A percentile compares a stretch with the other conserved stretches of the same genome.
phyloP scores from a whole-genome alignment of 2,113 vertebrate species.

The Nycticebus coucang region DNA sequence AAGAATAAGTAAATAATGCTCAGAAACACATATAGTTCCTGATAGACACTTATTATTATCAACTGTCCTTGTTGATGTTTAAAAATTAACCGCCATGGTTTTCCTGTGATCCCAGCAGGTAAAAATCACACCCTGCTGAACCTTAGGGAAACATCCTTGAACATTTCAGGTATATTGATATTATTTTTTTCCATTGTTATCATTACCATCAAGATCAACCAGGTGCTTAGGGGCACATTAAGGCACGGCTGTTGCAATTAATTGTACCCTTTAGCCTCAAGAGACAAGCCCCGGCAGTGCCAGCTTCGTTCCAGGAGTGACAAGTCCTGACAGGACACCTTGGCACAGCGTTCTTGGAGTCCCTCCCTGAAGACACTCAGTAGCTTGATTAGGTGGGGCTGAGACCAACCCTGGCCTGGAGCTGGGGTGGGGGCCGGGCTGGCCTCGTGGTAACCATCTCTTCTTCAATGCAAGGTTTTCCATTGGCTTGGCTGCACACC shows the following conservation, averaged over 20 bases:
- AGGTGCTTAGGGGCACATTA: constrained; percentile 45
- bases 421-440: constrained; percentile 18
- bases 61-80: constrained; percentile 31
- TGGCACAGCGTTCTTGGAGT: not conserved
- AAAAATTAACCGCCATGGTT: constrained; percentile 35
- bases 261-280: constrained; percentile 35
- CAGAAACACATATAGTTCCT: constrained; percentile 28
- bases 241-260: constrained; percentile 51
- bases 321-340: constrained; percentile 48
- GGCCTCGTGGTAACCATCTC: not conserved
- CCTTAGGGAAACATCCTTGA: not conserved
- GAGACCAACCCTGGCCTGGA: constrained; percentile 41
- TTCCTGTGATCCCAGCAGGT: not conserved
- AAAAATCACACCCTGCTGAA: constrained; percentile 37
- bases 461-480: constrained; percentile 42
- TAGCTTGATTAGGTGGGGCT: constrained; percentile 50
- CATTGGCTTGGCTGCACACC: constrained; percentile 51
- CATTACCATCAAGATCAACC: constrained; percentile 39
- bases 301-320: constrained; percentile 12
- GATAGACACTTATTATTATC: constrained; percentile 4
- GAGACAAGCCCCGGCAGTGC: constrained; percentile 47
- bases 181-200: constrained; percentile 51
- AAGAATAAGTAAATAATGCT: not conserved
- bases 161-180: constrained; percentile 47
- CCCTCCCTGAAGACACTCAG: constrained; percentile 58